Base-by-base conservation (phyloP, 2,797 vertebrate genomes). In the Urocyon cinereoargenteus region DNA sequence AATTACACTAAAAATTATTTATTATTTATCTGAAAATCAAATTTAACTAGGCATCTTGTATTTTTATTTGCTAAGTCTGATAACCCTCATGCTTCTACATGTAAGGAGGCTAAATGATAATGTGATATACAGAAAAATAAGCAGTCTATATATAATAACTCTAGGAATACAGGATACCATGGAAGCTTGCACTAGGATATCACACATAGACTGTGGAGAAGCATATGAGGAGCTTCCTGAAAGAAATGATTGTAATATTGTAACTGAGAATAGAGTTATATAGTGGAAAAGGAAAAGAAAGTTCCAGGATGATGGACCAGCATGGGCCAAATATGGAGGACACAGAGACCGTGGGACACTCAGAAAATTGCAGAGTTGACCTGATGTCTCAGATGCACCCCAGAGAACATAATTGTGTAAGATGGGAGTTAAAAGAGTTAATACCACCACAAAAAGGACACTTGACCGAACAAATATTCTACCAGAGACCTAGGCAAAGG, bases 61-160 rank as follows among this genome's bases (percentile, higher is more conserved):
- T 64, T 68, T 90, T 91, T 64, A 62, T 31, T 84, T 93, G 45
- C 77, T 91, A 84, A 91, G 51, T 51, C 36, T 70, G 19, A 79
- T 21, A 73, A 59, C 2, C 4, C 16, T 79, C 14, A 10, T 75
- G 87, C 49, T 85, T 89, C 40, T 86, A 14, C 40, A 51, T 75
- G 40, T 36, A 62, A 78, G 11, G n/a, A 93, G 72, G 21, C 90
- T 84, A 84, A 5, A 62, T 10, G 40, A 85, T 26, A 79, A 59
- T 40, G 15, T 10, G 34, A 36, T 49, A 86, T 2, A 89, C 0
- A 59, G 14, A 89, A 15, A 93, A 77, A 55, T n/a, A 59, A 85
- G 51, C 12, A 78, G 16, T 40, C 57, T 68, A 4, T 8, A 49
- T 62, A 22, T 45, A 89, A 61, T 59, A 59, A 84, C 15, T 75